Base-by-base conservation (phyloP, 2,888 invertebrate species). In the Epinotia bilunana region DNA sequence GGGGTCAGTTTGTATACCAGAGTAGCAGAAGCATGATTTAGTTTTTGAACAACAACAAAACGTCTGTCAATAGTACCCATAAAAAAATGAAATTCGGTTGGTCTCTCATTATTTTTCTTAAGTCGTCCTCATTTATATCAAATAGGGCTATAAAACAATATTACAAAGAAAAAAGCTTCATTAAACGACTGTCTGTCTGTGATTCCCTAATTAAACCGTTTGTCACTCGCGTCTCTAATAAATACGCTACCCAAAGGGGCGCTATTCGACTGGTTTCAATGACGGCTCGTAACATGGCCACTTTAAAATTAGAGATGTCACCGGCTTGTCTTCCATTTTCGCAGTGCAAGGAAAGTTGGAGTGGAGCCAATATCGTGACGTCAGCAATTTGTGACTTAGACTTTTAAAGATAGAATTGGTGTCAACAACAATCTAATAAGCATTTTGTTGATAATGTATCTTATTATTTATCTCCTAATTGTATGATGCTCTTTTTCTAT, bases 121-220 rank as follows among this genome's bases (percentile, higher is more conserved):
- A 49, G 5, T 53, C n/a, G n/a, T n/a, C 53, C n/a, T 53, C n/a
- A 53, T n/a, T 53, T 53, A 7, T n/a, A 53, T 53, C 6, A 53
- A n/a, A 53, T 7, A 53, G n/a, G n/a, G 53, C 53, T n/a, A n/a
- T 53, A 7, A n/a, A 53, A 53, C 53, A n/a, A 53, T 53, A 53
- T 57, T 23, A 57, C 11, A 57, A 20, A 9, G 20, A 57, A 57
- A 57, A 57, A 20, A 20, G 57, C 57, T 20, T 57, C 57, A 57
- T 57, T 57, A 57, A n/a, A 57, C 20, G n/a, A 49, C 12, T 3
- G 18, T 12, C 11, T 57, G 20, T 49, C 64, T 16, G 49, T 64
- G 49, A 64, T 64, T 64, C 46, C 16, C 16, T 49, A 64, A 64
- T 64, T 49, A 64, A 64, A 64, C 64, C 64, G 49, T 64, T 49